Evolutionary conservation across 2,797 vertebrate genomes (phyloP).

Genomic region (Malurus splendens): DNA sequence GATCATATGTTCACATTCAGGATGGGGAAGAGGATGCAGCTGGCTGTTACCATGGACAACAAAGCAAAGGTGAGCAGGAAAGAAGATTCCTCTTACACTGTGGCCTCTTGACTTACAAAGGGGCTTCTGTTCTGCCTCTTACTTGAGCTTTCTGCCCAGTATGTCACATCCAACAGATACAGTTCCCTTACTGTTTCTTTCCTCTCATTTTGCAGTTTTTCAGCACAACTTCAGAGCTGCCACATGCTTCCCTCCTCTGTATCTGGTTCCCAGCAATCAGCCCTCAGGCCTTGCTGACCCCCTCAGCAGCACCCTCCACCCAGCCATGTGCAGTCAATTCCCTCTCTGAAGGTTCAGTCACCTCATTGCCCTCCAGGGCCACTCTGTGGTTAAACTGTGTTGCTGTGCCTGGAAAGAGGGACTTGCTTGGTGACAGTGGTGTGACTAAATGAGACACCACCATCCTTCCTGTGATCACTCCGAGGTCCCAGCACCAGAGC

Average conservation of each 20-base stretch:
- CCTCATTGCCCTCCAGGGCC: not conserved
- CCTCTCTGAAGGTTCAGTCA: not conserved
- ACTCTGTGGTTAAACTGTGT: not conserved
- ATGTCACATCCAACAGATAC: accelerated
- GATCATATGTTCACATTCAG: conserved; percentile 67
- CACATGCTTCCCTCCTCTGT: not conserved
- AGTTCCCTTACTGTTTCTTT: not conserved
- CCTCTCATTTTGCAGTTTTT: not conserved
- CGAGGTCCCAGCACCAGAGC: not conserved
- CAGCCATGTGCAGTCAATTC: not conserved
- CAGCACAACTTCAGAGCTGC: not conserved
- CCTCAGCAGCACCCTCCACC: not conserved
- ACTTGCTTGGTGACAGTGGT: not conserved
- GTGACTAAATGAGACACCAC: not conserved
- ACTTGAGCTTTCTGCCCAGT: not conserved
- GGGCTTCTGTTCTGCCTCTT: not conserved
- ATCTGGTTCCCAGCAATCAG: not conserved
- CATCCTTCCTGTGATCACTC: not conserved
- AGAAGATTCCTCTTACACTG: not conserved
- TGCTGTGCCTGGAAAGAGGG: not conserved
- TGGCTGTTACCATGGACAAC: conserved; percentile 87
- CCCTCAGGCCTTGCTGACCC: not conserved
- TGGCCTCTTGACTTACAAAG: not conserved
- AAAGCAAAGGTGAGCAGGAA: conserved; percentile 77
- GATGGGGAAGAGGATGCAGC: conserved; percentile 84